These are phyloP conservation scores for Hypothenemus hampei DNA, from an alignment of 1,140 invertebrate species.

Conservation along the genomic window DNA sequence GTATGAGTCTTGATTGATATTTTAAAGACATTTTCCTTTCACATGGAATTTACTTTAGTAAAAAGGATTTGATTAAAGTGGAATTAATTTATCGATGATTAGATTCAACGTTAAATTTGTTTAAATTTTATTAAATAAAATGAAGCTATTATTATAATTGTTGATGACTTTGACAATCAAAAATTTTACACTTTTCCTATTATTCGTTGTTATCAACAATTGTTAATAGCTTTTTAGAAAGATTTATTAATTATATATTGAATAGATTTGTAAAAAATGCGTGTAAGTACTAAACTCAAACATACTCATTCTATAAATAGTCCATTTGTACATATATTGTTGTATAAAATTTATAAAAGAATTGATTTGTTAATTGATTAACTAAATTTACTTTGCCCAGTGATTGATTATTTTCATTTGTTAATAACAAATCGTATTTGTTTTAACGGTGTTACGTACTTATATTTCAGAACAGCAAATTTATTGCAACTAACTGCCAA, in stretches of 20 bases:
- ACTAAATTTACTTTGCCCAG: not conserved
- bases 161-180: not conserved
- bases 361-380: not conserved
- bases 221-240: no score
- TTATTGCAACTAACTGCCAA: not conserved
- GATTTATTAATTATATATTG: no score
- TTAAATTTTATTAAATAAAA: not conserved
- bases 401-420: not conserved
- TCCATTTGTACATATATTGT: no score
- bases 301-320: no score
- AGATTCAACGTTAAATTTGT: not conserved
- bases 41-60: not conserved
- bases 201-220: no score
- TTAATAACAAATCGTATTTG: not conserved
- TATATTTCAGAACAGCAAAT: not conserved
- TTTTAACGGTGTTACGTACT: not conserved
- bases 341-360: not conserved
- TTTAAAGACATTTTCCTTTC: not conserved
- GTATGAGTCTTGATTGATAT: slow-evolving; percentile 53
- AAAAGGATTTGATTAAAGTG: not conserved
- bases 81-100: not conserved
- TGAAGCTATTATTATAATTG: not conserved
- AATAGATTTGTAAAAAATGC: no score
- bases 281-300: no score
- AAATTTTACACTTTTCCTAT: no score